Evolutionary conservation across 2,113 vertebrate species (phyloP).

Genomic region (Sporophila hypoxantha): DNA sequence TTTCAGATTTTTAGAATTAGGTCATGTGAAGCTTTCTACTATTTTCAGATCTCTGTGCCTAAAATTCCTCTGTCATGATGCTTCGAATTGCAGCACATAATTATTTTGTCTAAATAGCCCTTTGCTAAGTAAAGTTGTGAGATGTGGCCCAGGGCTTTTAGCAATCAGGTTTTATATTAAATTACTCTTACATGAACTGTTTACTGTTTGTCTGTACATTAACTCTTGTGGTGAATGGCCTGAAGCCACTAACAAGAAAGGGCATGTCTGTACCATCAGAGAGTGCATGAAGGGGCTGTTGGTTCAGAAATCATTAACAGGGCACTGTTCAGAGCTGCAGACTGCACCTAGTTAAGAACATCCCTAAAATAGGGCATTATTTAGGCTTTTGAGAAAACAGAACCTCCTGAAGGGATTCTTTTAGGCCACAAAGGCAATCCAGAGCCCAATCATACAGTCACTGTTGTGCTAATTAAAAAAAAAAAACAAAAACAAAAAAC

Average conservation of each 20-base stretch:
- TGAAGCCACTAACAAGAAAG: not conserved
- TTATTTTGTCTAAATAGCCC: not conserved
- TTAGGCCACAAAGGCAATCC: not conserved
- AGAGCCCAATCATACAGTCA: not conserved
- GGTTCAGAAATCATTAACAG: not conserved
- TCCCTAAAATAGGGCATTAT: not conserved
- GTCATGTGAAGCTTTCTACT: not conserved
- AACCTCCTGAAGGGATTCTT: not conserved
- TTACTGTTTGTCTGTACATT: not conserved
- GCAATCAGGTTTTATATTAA: not conserved
- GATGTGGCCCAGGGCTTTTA: not conserved
- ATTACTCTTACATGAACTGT: not conserved
- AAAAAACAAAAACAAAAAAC: not conserved
- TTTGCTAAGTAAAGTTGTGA: not conserved
- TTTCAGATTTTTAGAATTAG: not conserved
- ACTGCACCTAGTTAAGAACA: not conserved
- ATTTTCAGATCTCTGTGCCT: not conserved
- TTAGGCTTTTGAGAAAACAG: not conserved
- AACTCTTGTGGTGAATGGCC: not conserved
- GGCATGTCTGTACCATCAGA: not conserved
- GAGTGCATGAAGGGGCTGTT: not conserved
- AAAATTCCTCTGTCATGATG: not conserved
- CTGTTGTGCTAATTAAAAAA: not conserved
- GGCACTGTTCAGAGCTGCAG: not conserved
- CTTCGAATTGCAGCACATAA: not conserved